phyloP scores from a whole-genome alignment of 2,113 vertebrate genomes.

The Erythrocercus mccallii region DNA sequence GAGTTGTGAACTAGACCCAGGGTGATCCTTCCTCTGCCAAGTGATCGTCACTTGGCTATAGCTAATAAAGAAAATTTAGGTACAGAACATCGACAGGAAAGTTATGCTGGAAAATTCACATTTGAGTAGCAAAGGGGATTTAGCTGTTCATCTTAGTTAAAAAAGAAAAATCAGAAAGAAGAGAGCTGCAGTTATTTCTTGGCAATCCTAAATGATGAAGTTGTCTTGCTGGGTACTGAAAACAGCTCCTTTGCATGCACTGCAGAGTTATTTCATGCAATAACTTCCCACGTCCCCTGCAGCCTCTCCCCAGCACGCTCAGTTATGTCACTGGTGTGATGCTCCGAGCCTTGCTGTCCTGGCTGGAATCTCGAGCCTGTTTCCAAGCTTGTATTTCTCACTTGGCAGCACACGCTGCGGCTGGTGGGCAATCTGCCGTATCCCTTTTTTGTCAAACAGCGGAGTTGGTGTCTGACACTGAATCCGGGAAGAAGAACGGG shows the following conservation, averaged over 20 bases:
- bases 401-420: slow-evolving; percentile 59
- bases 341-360: slow-evolving; percentile 57
- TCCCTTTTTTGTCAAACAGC: slow-evolving; percentile 63
- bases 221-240: background rate
- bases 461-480: slow-evolving; percentile 32
- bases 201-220: background rate
- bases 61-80: background rate
- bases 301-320: slow-evolving; percentile 27
- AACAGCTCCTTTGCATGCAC: slow-evolving; percentile 24
- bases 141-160: background rate
- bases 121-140: background rate
- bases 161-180: background rate
- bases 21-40: background rate
- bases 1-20: background rate
- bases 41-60: background rate
- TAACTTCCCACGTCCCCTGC: slow-evolving; percentile 26
- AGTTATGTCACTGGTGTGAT: slow-evolving; percentile 50
- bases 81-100: background rate
- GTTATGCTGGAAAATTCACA: background rate
- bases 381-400: slow-evolving; percentile 67
- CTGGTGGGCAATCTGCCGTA: slow-evolving; percentile 61
- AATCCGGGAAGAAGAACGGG: background rate
- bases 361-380: slow-evolving; percentile 52
- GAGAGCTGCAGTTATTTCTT: background rate
- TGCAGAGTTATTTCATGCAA: background rate